Evolutionary conservation across 2,888 invertebrate genomes (phyloP).

Genomic region (Harmothoe impar): DNA sequence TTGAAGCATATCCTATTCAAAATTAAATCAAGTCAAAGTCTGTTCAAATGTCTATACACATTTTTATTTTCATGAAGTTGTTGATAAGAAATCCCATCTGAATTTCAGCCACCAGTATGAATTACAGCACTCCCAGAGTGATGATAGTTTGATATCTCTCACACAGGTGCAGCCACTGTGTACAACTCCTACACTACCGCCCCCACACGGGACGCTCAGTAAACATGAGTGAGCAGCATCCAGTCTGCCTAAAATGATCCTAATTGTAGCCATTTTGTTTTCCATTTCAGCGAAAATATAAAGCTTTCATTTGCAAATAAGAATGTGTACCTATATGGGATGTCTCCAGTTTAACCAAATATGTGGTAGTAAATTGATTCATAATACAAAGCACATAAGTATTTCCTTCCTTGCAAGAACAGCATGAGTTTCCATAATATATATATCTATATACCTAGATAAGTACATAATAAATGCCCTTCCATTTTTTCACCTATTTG

Average conservation of each 20-base stretch:
- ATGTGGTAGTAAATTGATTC: neutral
- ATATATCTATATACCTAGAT: neutral
- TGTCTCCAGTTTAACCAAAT: too few species aligned
- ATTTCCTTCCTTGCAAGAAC: neutral
- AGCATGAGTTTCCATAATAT: neutral
- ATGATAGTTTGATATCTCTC: neutral
- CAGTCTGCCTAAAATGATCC: neutral
- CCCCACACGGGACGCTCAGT: neutral
- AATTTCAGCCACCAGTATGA: slow-evolving; percentile 16
- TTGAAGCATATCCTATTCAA: too few species aligned
- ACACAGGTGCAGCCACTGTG: slow-evolving; percentile 5
- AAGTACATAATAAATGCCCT: neutral
- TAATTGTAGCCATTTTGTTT: neutral
- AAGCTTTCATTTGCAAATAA: neutral
- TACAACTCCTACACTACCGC: neutral
- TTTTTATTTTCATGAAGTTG: slow-evolving; percentile 44
- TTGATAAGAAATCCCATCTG: slow-evolving; percentile 46
- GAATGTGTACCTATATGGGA: neutral
- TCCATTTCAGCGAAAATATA: neutral
- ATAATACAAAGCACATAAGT: neutral
- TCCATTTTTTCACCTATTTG: neutral
- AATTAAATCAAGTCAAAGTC: neutral
- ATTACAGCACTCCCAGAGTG: neutral
- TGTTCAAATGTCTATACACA: slow-evolving; percentile 44
- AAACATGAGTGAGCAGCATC: slow-evolving; percentile 49